Conservation (phyloP, 2,888 invertebrate species). For the Trilocha varians region DNA sequence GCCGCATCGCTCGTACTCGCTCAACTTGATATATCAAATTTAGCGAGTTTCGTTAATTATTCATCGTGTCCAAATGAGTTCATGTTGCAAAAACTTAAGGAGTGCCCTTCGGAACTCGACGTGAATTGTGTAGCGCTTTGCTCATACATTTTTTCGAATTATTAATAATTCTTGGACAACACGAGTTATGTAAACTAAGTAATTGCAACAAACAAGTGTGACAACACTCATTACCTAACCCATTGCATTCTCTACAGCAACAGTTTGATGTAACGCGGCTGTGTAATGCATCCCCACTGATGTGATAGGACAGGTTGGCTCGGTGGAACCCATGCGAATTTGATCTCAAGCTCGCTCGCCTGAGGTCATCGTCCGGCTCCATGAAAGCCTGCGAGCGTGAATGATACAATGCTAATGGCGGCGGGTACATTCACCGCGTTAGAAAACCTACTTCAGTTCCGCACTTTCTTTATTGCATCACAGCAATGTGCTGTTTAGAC, state of each 20-base stretch:
- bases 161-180: constrained; percentile 24
- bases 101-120: not conserved
- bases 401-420: constrained; percentile 63
- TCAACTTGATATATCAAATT: constrained; percentile 66
- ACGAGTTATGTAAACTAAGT: constrained; percentile 46
- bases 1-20: constrained; percentile 38
- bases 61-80: not conserved
- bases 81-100: not conserved
- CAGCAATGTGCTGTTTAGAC: constrained; percentile 54
- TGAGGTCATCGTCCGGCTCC: constrained; percentile 55
- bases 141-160: not conserved
- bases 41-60: constrained; percentile 36
- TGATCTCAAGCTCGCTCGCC: too few relatives aligned
- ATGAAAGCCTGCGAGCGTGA: constrained; percentile 40
- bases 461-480: constrained; percentile 73
- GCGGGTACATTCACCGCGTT: constrained; percentile 69
- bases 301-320: constrained; percentile 33
- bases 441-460: constrained; percentile 70
- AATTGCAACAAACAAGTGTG: constrained; percentile 60
- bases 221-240: constrained; percentile 63
- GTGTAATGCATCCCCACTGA: constrained; percentile 25
- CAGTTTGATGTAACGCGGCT: constrained; percentile 49
- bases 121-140: not conserved
- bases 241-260: constrained; percentile 44
- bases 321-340: constrained; percentile 39